Evolutionary conservation across 1,140 invertebrate species (phyloP).

Genomic region (Pogonognathellus flavescens): DNA sequence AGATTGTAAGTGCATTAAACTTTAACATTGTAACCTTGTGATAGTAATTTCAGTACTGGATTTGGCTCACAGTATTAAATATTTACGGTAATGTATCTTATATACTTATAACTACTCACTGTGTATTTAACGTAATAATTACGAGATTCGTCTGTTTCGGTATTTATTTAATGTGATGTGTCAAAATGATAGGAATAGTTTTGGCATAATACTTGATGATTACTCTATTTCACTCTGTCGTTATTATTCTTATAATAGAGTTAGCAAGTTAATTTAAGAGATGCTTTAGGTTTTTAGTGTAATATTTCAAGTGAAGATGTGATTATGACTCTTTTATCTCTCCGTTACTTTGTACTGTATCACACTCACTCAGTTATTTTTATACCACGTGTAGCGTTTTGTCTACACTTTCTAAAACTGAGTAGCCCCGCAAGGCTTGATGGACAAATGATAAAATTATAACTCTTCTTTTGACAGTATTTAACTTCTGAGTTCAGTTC

Average conservation of each 20-base stretch:
- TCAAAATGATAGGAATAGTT: too few relatives aligned
- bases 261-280: too few relatives aligned
- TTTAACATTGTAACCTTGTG: conserved; percentile 13
- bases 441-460: not conserved
- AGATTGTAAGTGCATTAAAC: conserved; percentile 5
- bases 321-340: not conserved
- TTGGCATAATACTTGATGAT: too few relatives aligned
- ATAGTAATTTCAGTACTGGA: not conserved
- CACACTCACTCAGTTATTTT: not conserved
- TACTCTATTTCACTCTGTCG: too few relatives aligned
- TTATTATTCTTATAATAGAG: too few relatives aligned
- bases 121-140: not conserved
- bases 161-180: too few relatives aligned
- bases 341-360: not conserved
- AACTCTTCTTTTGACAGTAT: not conserved
- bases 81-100: not conserved
- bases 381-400: not conserved
- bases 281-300: too few relatives aligned
- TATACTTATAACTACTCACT: not conserved
- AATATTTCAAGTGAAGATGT: too few relatives aligned
- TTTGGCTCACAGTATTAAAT: not conserved
- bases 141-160: not conserved
- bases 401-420: not conserved
- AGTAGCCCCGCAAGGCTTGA: not conserved
- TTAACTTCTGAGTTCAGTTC: not conserved